Conservation (phyloP, 2,113 vertebrate genomes). For the Rhagologus leucostigma region DNA sequence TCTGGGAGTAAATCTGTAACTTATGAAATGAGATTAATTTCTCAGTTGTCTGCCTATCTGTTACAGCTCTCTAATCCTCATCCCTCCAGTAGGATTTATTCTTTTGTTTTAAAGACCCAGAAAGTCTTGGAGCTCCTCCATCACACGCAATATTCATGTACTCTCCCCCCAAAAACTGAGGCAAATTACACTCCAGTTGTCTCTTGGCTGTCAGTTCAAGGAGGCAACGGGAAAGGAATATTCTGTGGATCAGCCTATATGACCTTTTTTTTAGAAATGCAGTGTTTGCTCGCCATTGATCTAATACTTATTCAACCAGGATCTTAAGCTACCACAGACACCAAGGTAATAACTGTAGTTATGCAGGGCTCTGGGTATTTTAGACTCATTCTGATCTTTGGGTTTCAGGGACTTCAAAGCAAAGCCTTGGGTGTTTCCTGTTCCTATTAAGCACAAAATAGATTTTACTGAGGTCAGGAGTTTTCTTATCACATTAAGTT, state of each 20-base stretch:
- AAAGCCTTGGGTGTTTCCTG: background rate
- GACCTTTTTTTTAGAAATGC: background rate
- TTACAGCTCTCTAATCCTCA: background rate
- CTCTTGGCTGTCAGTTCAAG: background rate
- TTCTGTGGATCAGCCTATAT: background rate
- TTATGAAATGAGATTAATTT: conserved; percentile 29
- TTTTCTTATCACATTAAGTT: background rate
- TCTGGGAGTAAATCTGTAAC: background rate
- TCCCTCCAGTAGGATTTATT: background rate
- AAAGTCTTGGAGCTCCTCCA: background rate
- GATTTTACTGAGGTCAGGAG: background rate
- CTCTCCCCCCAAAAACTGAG: accelerated
- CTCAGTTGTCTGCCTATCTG: background rate
- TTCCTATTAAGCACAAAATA: background rate
- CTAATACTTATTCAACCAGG: background rate
- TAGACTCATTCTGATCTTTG: background rate
- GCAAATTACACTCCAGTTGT: background rate
- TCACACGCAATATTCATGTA: background rate
- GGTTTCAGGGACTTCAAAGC: conserved; percentile 12
- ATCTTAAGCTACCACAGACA: background rate
- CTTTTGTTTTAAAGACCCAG: background rate
- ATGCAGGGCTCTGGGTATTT: background rate
- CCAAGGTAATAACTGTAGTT: background rate
- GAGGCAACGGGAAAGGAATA: background rate
- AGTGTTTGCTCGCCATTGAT: background rate